Base-by-base conservation (phyloP, 2,888 invertebrate species). In the Digitonthophagus gazella region DNA sequence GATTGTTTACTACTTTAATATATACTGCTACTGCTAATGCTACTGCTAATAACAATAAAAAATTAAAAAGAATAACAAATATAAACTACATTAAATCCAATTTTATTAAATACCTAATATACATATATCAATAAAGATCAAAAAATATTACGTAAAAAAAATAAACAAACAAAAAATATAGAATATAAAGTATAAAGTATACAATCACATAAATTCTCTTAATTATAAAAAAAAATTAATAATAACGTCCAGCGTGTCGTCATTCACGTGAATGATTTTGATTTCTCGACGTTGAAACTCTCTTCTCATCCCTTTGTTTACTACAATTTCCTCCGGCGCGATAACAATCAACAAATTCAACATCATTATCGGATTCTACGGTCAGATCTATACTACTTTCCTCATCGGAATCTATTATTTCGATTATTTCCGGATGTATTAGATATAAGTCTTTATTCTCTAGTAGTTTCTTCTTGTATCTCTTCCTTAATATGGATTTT, bases 401-500 rank as follows among this genome's bases (percentile, higher is more conserved):
- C 15, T 68, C 68, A 18, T 68, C 68, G 1, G 68, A 68, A 64
- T 68, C 68, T 11, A 68, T 64, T 15, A 67, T 67, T n/a, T 68
- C 68, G 11, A 68, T 64, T 8, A 68, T 68, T 57, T 68, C 68
- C 0, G 68, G 68, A 57, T 68, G 64, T 64, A 68, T 68, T 8
- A 68, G 55, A 15, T 68, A 68, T 11, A 68, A 64, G 14, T 68
- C 68, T 57, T 68, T 68, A 57, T 68, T 68, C 54, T 68, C 68
- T 15, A 68, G 18, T 15, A 68, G 58, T 19, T 68, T 68, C 20
- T 68, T 68, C 55, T 65, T 65, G 22, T 68, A 68, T 19, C 55
- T 63, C 22, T 68, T 68, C 14, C 58, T 58, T 18, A 28, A 15
- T 58, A 15, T 58, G 5, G 58, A 6, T 8, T 18, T 57, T 6